Base-by-base conservation (phyloP, 2,888 invertebrate species). In the Melolontha melolontha region DNA sequence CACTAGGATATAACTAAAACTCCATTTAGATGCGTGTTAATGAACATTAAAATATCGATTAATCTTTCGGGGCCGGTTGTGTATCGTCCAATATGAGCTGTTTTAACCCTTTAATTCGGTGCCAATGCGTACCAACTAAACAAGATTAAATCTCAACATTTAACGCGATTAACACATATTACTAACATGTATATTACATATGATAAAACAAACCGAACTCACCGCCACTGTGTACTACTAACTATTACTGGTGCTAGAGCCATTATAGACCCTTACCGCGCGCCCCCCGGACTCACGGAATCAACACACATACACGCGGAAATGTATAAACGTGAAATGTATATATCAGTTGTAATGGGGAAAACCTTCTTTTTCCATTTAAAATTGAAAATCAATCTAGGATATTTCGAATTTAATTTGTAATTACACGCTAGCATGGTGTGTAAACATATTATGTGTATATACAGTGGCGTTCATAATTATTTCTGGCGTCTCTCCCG, bases 61-160 rank as follows among this genome's bases (percentile, higher is more conserved):
- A 78, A 78, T 78, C 77, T 77, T 76, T 76, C 75, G 72, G 75
- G 74, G 74, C 75, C 76, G 77, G 76, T 76, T 17, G 42, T 34
- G 10, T 6, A 34, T 34, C 34, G 34, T 34, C 34, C 34, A 10
- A 34, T 34, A 34, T 34, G 27, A 42, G 75, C 75, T 74, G 76
- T 76, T 75, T 74, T 77, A 77, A 79, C 79, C 79, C 78, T 78
- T 79, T 76, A 75, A 75, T 78, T 76, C 75, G 75, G 81, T 81
- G 79, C 80, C 81, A 80, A 79, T 79, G 78, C 79, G 81, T 81
- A 79, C 81, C 80, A 80, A 79, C 78, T 76, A 75, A 71, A 75
- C 77, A 75, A 80, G 80, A 81, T 80, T 79, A 77, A 78, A 81
- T 81, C 79, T 80, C 73, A 74, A 76, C 77, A 76, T 78, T 75